These are phyloP conservation scores for Sebastes trivittatus DNA, from an alignment of 2,797 vertebrate genomes.

Conservation along the genomic window DNA sequence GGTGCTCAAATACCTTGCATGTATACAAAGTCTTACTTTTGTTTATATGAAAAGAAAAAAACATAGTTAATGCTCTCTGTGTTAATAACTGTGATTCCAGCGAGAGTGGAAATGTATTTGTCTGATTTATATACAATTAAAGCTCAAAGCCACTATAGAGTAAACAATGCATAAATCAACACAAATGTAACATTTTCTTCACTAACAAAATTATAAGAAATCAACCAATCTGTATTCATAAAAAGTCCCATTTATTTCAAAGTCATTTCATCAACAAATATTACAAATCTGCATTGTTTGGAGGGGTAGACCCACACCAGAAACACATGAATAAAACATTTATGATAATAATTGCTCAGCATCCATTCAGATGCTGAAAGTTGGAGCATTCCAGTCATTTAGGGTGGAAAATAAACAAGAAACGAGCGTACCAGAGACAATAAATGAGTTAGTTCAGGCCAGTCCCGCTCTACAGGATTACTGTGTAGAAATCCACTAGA, in stretches of 20 bases:
- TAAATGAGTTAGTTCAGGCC: slow-evolving; percentile 60
- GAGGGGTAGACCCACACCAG: slow-evolving; percentile 14
- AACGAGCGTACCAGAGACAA: slow-evolving; percentile 46
- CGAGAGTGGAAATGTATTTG: slow-evolving; percentile 33
- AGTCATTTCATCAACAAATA: slow-evolving; percentile 72
- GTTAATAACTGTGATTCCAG: slow-evolving; percentile 43
- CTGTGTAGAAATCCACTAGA: slow-evolving; percentile 86
- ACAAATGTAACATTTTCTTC: slow-evolving; percentile 1
- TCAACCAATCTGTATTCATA: slow-evolving; percentile 53
- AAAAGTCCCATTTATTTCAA: slow-evolving; percentile 77
- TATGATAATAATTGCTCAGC: slow-evolving; percentile 56
- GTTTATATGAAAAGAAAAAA: not conserved
- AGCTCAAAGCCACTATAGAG: slow-evolving; percentile 4
- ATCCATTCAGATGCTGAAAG: slow-evolving; percentile 38
- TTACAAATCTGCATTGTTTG: slow-evolving; percentile 61
- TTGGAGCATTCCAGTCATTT: slow-evolving; percentile 45
- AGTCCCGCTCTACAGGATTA: slow-evolving; percentile 78
- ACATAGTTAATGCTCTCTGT: slow-evolving; percentile 34
- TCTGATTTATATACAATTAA: slow-evolving; percentile 35
- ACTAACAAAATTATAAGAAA: slow-evolving; percentile 33
- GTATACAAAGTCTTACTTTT: not conserved
- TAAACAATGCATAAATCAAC: slow-evolving; percentile 18
- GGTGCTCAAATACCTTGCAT: not conserved
- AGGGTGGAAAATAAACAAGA: slow-evolving; percentile 46
- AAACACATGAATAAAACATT: slow-evolving; percentile 69